phyloP scores from a whole-genome alignment of 1,140 invertebrate species.

The Phymorhynchus buccinoides region DNA sequence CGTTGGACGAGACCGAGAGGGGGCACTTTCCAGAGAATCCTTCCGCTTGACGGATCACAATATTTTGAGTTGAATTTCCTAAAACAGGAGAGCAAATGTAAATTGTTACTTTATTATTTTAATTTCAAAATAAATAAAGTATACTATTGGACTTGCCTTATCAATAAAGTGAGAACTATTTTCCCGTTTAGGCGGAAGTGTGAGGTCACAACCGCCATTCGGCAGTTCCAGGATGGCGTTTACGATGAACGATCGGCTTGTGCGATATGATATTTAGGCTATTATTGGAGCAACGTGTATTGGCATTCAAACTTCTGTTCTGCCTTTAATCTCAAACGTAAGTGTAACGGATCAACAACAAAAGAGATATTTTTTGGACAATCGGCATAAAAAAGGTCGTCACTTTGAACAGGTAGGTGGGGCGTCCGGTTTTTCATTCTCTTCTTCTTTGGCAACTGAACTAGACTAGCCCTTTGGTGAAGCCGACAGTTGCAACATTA shows the following conservation, averaged over 20 bases:
- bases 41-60: background rate
- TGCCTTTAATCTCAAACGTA: background rate
- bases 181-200: conserved; percentile 7
- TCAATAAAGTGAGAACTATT: conserved; percentile 23
- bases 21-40: background rate
- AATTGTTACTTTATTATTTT: background rate
- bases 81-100: background rate
- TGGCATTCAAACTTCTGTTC: background rate
- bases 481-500: no score
- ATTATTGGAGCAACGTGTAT: background rate
- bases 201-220: conserved; percentile 30
- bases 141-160: no score
- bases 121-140: background rate
- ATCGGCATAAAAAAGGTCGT: background rate
- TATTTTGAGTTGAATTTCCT: background rate
- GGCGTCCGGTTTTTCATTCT: conserved; percentile 11
- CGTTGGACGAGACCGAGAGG: background rate
- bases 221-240: conserved; percentile 14
- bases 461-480: no score
- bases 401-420: conserved; percentile 20
- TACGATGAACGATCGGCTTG: background rate
- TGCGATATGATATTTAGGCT: background rate
- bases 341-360: background rate
- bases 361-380: background rate
- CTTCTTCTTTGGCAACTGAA: background rate